These are phyloP conservation scores for Periphyllus acericola DNA, from an alignment of 2,888 invertebrate species.

Conservation along the genomic window DNA sequence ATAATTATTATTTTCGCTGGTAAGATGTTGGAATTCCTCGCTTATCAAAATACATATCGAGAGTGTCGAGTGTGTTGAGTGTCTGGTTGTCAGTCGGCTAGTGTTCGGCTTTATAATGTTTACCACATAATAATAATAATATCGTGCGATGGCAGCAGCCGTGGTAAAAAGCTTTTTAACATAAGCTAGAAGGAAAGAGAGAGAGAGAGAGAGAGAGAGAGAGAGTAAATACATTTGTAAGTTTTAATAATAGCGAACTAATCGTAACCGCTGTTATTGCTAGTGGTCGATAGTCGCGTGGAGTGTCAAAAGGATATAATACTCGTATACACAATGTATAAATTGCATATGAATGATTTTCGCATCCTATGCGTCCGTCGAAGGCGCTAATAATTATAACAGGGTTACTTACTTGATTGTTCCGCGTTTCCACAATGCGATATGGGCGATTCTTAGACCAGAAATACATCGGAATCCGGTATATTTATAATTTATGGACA, in stretches of 20 bases:
- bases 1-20: not conserved
- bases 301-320: not conserved
- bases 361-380: not conserved
- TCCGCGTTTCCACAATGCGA: not conserved
- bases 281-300: not conserved
- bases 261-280: not conserved
- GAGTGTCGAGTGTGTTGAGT: not conserved
- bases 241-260: not conserved
- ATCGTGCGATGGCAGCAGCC: not conserved
- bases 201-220: not conserved
- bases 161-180: conserved; percentile 17
- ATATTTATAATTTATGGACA: no score
- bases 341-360: not conserved
- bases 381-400: not conserved
- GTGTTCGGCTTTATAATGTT: not conserved
- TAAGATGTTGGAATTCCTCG: not conserved
- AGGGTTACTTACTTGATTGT: not conserved
- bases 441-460: not conserved
- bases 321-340: not conserved
- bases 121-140: conserved; percentile 14
- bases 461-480: not conserved
- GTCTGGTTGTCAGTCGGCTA: not conserved
- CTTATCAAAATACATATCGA: conserved; percentile 1
- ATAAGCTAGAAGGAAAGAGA: not conserved
- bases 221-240: not conserved